phyloP scores from a whole-genome alignment of 2,888 invertebrate species.

The Ctenicera cuprea region DNA sequence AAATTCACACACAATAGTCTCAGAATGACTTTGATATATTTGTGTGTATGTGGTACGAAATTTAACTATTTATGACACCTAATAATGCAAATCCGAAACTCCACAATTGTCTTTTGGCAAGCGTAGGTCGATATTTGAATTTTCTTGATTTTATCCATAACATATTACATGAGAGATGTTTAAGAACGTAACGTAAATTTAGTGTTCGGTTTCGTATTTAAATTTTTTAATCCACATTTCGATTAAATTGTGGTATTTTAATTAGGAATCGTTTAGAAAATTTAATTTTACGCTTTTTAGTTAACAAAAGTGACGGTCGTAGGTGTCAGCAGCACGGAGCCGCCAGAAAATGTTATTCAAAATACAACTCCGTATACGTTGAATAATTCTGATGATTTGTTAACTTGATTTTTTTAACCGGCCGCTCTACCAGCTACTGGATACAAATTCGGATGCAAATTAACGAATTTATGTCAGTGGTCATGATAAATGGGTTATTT shows the following conservation, averaged over 20 bases:
- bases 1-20: conserved; percentile 20
- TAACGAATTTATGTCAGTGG: conserved; percentile 39
- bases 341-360: conserved; percentile 21
- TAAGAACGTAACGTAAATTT: neutral
- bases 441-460: conserved; percentile 42
- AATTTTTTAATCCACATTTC: neutral
- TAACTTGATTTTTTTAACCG: conserved; percentile 31
- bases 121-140: neutral
- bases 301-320: neutral
- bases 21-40: conserved; percentile 27
- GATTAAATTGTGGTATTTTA: conserved; percentile 10
- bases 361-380: conserved; percentile 6
- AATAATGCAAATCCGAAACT: conserved; percentile 3
- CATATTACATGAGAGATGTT: conserved; percentile 8
- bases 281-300: conserved; percentile 22
- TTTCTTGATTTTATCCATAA: conserved; percentile 8
- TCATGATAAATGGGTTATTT: conserved; percentile 40
- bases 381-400: conserved; percentile 32
- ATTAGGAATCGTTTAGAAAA: conserved; percentile 6
- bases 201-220: neutral
- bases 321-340: conserved; percentile 21
- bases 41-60: conserved; percentile 5
- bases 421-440: conserved; percentile 29
- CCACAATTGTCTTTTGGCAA: conserved; percentile 13
- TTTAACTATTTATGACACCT: conserved; percentile 24